These are phyloP conservation scores for Drosophila kepulauana DNA, from an alignment of 1,140 invertebrate species.

Conservation along the genomic window DNA sequence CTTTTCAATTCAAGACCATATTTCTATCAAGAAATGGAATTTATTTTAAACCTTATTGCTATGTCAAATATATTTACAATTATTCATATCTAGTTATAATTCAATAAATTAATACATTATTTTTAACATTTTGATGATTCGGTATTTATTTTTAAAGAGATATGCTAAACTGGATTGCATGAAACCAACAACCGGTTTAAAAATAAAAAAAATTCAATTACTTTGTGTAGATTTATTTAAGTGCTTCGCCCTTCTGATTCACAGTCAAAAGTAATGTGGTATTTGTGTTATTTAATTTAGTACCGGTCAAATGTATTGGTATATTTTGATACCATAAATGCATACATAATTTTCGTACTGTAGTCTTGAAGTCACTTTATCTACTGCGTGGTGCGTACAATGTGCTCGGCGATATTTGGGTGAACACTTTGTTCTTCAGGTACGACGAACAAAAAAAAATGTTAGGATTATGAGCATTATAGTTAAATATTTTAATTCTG, in stretches of 20 bases:
- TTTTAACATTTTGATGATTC: no score
- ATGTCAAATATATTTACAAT: not conserved
- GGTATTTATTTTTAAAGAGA: no score
- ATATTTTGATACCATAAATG: no score
- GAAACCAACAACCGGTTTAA: not conserved
- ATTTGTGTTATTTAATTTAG: no score
- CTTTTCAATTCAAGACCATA: slow-evolving; percentile 14
- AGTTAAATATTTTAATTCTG: slow-evolving; percentile 48
- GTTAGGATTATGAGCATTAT: slow-evolving; percentile 84
- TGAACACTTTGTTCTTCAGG: slow-evolving; percentile 89
- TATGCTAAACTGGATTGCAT: not conserved
- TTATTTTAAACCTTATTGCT: no score
- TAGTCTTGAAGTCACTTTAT: slow-evolving; percentile 68
- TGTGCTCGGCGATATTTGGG: slow-evolving; percentile 89
- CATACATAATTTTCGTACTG: no score
- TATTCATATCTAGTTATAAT: not conserved
- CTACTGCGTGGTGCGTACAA: slow-evolving; percentile 68
- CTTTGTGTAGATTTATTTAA: not conserved
- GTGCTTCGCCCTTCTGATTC: slow-evolving; percentile 31
- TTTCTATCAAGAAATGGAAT: not conserved
- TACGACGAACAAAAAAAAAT: slow-evolving; percentile 61
- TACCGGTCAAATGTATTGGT: no score
- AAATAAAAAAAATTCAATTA: no score
- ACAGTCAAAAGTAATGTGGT: slow-evolving; percentile 55
- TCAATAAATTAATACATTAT: no score